phyloP scores from a whole-genome alignment of 2,113 vertebrate species.

The Ammospiza caudacuta region DNA sequence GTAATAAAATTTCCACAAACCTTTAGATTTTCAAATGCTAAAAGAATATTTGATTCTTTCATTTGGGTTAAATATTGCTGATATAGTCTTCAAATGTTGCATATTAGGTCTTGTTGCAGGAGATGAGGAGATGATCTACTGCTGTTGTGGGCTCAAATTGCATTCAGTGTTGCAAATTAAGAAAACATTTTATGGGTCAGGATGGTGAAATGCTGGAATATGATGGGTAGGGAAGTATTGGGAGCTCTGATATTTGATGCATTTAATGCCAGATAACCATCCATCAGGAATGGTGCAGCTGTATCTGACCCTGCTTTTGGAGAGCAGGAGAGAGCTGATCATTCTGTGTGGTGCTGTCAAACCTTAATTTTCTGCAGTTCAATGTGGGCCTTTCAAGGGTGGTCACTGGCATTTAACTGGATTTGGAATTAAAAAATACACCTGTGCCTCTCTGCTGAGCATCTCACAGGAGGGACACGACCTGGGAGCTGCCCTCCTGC shows the following conservation, averaged over 20 bases:
- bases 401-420: neutral
- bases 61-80: neutral
- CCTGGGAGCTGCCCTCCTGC: too few species aligned
- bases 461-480: neutral
- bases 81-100: neutral
- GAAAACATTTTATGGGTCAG: neutral
- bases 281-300: accelerated
- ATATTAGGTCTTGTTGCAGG: neutral
- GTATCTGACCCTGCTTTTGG: neutral
- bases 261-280: neutral
- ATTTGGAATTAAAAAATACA: neutral
- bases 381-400: neutral
- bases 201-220: neutral
- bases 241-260: neutral
- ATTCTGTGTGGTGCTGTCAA: neutral
- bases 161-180: neutral
- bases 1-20: neutral
- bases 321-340: neutral
- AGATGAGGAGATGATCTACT: neutral
- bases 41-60: neutral
- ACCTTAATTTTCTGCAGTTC: neutral
- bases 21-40: neutral
- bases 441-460: neutral
- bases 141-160: neutral
- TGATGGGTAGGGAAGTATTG: neutral